phyloP scores from a whole-genome alignment of 2,888 invertebrate species.

The Phengaris arion region DNA sequence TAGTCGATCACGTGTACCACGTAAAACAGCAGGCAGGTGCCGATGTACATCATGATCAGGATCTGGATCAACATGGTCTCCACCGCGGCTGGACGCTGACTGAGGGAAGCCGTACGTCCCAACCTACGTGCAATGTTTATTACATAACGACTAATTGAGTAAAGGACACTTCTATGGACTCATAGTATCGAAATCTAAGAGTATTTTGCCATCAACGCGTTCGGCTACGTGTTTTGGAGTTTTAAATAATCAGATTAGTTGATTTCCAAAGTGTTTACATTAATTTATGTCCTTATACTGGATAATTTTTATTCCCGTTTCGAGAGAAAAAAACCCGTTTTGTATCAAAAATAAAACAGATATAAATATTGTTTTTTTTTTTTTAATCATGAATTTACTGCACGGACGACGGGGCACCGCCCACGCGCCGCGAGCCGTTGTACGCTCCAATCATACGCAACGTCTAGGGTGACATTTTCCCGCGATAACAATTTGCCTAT shows the following conservation, averaged over 20 bases:
- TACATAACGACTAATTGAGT: conserved; percentile 40
- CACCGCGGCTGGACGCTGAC: conserved; percentile 39
- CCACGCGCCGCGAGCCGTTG: too few relatives aligned
- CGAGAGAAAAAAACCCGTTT: too few relatives aligned
- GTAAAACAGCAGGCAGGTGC: conserved; percentile 70
- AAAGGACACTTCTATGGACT: conserved; percentile 39
- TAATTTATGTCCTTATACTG: too few relatives aligned
- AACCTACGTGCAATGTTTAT: conserved; percentile 40
- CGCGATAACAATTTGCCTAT: too few relatives aligned
- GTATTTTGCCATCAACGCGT: background rate
- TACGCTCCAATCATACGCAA: too few relatives aligned
- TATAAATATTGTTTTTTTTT: too few relatives aligned
- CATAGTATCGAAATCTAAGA: conserved; percentile 29
- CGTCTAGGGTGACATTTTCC: too few relatives aligned
- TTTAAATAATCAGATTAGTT: background rate
- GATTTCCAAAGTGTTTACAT: background rate
- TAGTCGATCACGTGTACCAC: conserved; percentile 73
- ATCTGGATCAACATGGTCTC: conserved; percentile 72
- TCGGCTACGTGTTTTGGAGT: background rate
- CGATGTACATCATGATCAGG: conserved; percentile 75
- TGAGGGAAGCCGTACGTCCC: conserved; percentile 44
- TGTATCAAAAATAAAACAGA: too few relatives aligned
- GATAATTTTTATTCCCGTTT: too few relatives aligned
- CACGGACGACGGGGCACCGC: too few relatives aligned
- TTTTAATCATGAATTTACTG: too few relatives aligned